Base-by-base conservation (phyloP, 2,888 invertebrate species). In the Xestia xanthographa region DNA sequence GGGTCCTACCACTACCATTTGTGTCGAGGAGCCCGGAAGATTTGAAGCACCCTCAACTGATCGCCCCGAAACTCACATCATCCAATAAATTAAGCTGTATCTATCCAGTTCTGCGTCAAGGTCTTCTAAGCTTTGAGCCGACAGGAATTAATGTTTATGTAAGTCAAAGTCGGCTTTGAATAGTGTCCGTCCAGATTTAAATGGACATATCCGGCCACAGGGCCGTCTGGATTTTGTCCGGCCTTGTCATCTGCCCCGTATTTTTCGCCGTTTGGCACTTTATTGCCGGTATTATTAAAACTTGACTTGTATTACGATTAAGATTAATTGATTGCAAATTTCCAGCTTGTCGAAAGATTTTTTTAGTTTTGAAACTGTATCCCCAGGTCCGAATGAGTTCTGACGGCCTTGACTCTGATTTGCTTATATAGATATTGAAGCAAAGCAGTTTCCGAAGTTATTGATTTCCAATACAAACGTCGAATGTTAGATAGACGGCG, bases 251-350 rank as follows among this genome's bases (percentile, higher is more conserved):
- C 3, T 50, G 20, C n/a, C 50, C 50, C 11, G 53, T 20, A 22
- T 53, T n/a, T 53, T 53, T 53, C 50, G 53, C n/a, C n/a, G n/a
- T 53, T 53, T 53, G 53, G 53, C n/a, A 11, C n/a, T 53, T 53
- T 53, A 53, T 53, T 53, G 53, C n/a, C 12, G 53, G 53, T n/a
- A 53, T n/a, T n/a, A 53, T n/a, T 12, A n/a, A 53, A 3, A 11
- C 3, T 53, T 53, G 53, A 53, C 8, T 50, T 50, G 22, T n/a
- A n/a, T n/a, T n/a, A n/a, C n/a, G n/a, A n/a, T 53, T 53, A 53
- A 53, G 1, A 53, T 20, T 9, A 20, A 2, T 17, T 29, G 29
- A 20, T 60, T 9, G 60, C 22, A 9, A 2, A 38, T 62, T n/a
- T 62, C 41, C 8, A n/a, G 41, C 14, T 63, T 6, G 14, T 5